phyloP scores from a whole-genome alignment of 2,888 invertebrate species.

The Lasioglossum zephyrum region DNA sequence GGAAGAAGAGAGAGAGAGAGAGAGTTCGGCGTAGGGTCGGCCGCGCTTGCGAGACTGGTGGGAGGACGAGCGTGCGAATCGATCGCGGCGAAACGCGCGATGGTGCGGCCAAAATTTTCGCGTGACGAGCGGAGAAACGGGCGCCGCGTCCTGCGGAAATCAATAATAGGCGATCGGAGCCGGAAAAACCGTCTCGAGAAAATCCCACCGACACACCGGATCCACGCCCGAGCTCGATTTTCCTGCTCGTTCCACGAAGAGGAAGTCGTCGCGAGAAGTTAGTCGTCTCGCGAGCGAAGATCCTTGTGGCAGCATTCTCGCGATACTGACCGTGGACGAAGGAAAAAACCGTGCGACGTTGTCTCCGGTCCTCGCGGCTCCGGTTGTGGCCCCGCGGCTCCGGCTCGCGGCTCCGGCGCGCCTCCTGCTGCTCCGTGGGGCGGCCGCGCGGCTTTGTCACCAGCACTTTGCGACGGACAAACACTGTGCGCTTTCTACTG shows the following conservation, averaged over 20 bases:
- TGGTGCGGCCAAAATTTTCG: constrained; percentile 71
- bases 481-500: not conserved
- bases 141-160: constrained; percentile 71
- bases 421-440: not conserved
- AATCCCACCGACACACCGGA: not conserved
- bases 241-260: not conserved
- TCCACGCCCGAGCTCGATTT: not conserved
- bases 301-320: not conserved
- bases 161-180: constrained; percentile 77
- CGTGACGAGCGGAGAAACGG: constrained; percentile 67
- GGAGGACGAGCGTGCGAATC: constrained; percentile 70
- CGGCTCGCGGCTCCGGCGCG: not conserved
- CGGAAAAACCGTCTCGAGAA: not conserved
- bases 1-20: not conserved
- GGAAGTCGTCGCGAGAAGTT: not conserved
- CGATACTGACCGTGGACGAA: constrained; percentile 10
- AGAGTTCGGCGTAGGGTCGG: constrained; percentile 38
- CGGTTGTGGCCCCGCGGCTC: not conserved
- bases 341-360: not conserved
- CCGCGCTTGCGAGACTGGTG: constrained; percentile 58
- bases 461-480: constrained; percentile 8
- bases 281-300: not conserved
- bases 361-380: not conserved
- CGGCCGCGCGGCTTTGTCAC: not conserved
- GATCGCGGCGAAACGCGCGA: constrained; percentile 73